Evolutionary conservation across 2,888 invertebrate species (phyloP).

Genomic region (Polyommatus icarus): DNA sequence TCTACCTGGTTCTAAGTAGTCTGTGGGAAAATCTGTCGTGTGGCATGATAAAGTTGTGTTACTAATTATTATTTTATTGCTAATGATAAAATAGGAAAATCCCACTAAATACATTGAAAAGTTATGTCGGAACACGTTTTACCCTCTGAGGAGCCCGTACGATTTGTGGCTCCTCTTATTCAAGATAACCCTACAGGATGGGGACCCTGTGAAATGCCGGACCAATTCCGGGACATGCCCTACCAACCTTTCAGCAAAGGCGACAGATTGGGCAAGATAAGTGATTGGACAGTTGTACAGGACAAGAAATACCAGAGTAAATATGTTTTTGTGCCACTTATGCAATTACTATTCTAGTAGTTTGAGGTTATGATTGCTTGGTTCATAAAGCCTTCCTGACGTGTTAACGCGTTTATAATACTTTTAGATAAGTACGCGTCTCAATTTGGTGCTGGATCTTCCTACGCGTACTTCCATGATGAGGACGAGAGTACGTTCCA

Average conservation of each 20-base stretch:
- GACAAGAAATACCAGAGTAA: constrained; percentile 96
- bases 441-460: constrained; percentile 95
- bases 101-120: constrained; percentile 39
- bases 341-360: background rate
- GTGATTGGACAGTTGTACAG: constrained; percentile 98
- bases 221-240: constrained; percentile 97
- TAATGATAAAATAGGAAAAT: constrained; percentile 37
- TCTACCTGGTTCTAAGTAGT: no score
- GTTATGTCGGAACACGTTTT: constrained; percentile 75
- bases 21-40: constrained; percentile 55
- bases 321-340: constrained; percentile 50
- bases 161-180: constrained; percentile 86
- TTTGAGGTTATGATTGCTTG: constrained; percentile 41
- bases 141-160: constrained; percentile 81
- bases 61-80: constrained; percentile 20
- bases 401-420: background rate
- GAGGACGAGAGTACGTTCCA: constrained; percentile 99
- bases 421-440: constrained; percentile 91
- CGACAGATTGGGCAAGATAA: constrained; percentile 98
- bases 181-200: constrained; percentile 95
- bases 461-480: constrained; percentile 99
- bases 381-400: background rate
- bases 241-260: constrained; percentile 99
- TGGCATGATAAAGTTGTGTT: constrained; percentile 50
- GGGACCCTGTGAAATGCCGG: constrained; percentile 97